Percentiles rank a stretch among this genome's conserved stretches.
Evolutionary conservation across 2,888 invertebrate species (phyloP).

Genomic region (Parasteatoda lunata): DNA sequence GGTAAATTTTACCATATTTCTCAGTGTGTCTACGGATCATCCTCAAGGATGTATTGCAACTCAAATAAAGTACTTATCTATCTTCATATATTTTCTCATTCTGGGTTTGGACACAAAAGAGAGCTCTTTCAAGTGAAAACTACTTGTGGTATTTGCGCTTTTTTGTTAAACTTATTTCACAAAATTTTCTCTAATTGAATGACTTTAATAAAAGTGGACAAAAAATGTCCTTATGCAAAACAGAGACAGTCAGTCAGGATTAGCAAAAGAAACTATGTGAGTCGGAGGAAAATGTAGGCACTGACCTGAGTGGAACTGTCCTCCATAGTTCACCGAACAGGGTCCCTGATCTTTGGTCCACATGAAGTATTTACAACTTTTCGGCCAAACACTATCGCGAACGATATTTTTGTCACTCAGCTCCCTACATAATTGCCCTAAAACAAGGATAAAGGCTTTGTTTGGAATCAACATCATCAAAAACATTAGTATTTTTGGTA

Average conservation of each 20-base stretch:
- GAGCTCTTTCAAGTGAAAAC: no score
- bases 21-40: no score
- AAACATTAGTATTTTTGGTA: background rate
- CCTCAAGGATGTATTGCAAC: no score
- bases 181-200: constrained; percentile 13
- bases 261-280: constrained; percentile 33
- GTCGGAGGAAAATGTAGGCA: constrained; percentile 59
- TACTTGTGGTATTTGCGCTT: no score
- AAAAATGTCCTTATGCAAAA: background rate
- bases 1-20: no score
- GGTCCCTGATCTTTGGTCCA: constrained; percentile 65
- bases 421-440: constrained; percentile 68
- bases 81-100: no score
- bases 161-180: background rate
- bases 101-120: no score
- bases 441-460: constrained; percentile 66
- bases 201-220: constrained; percentile 24
- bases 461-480: constrained; percentile 44
- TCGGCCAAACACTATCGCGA: constrained; percentile 67
- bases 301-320: constrained; percentile 66
- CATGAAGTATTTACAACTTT: constrained; percentile 68
- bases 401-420: constrained; percentile 68
- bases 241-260: constrained; percentile 11
- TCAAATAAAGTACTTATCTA: no score
- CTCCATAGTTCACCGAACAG: constrained; percentile 65